phyloP scores from a whole-genome alignment of 2,797 vertebrate species.

The Megalops cyprinoides region DNA sequence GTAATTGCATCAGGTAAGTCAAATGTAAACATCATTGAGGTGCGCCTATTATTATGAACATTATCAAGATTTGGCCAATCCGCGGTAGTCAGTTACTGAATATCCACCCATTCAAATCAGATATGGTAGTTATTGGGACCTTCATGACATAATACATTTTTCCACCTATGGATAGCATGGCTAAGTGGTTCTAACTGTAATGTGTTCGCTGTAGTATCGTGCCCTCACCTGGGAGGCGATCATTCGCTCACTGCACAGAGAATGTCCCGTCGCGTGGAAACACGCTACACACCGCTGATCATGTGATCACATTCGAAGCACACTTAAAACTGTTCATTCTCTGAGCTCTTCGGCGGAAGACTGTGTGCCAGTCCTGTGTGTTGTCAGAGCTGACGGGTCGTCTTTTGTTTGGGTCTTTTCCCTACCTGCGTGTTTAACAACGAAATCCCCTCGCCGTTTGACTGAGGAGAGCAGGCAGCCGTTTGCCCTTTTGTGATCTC shows the following conservation, averaged over 20 bases:
- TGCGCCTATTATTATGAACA: too few species aligned
- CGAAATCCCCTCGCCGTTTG: constrained; percentile 16
- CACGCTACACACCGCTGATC: constrained; percentile 17
- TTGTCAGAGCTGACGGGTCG: neutral
- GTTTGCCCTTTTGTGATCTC: constrained; percentile 26
- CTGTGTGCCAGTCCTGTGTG: neutral
- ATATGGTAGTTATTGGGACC: too few species aligned
- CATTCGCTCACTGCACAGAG: neutral
- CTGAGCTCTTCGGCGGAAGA: neutral
- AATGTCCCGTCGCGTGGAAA: constrained; percentile 36
- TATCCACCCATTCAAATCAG: too few species aligned
- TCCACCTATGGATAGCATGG: too few species aligned
- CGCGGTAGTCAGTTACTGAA: too few species aligned
- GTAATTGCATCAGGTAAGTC: constrained; percentile 58
- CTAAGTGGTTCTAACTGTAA: too few species aligned
- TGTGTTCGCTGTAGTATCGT: constrained; percentile 36
- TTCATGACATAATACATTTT: too few species aligned
- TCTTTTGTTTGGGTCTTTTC: neutral
- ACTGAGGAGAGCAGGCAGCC: constrained; percentile 22
- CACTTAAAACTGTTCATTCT: constrained; percentile 9
- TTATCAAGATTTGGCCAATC: too few species aligned
- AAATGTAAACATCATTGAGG: constrained; percentile 49
- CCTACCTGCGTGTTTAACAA: constrained; percentile 19
- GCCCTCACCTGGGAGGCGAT: constrained; percentile 9
- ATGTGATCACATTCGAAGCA: neutral